Percentiles rank a stretch among this genome's conserved stretches.
Conservation (phyloP, 2,797 vertebrate genomes). For the Anguilla anguilla region DNA sequence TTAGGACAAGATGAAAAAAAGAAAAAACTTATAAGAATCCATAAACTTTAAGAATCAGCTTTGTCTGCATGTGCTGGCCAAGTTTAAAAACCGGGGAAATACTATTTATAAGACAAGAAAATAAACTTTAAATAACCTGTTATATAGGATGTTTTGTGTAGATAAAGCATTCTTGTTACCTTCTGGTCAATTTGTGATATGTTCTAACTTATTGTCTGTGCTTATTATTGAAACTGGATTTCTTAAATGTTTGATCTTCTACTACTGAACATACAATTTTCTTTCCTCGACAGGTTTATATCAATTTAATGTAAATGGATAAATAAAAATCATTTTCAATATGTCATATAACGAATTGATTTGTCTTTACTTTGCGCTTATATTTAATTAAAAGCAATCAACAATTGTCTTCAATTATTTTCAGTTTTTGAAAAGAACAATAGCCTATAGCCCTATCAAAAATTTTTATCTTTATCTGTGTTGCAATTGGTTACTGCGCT, state of each 20-base stretch:
- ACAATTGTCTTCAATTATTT: background rate
- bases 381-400: background rate
- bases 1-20: slow-evolving; percentile 34
- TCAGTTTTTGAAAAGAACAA: background rate
- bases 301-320: slow-evolving; percentile 90
- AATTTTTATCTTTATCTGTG: background rate
- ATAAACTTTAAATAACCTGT: slow-evolving; percentile 77
- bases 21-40: slow-evolving; percentile 44
- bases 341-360: slow-evolving; percentile 75
- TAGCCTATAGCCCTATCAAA: background rate
- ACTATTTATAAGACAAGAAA: slow-evolving; percentile 76
- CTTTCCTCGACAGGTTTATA: slow-evolving; percentile 91
- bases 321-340: slow-evolving; percentile 97
- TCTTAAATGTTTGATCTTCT: slow-evolving; percentile 92
- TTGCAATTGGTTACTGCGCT: background rate
- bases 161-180: slow-evolving; percentile 94
- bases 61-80: slow-evolving; percentile 91
- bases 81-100: slow-evolving; percentile 74
- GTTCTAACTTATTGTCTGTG: slow-evolving; percentile 93
- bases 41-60: slow-evolving; percentile 57
- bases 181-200: slow-evolving; percentile 94
- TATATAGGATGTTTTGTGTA: slow-evolving; percentile 98
- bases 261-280: slow-evolving; percentile 81
- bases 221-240: slow-evolving; percentile 90
- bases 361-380: slow-evolving; percentile 36